Conservation (phyloP, 2,113 vertebrate genomes). For the Cricetomys ansorgei region DNA sequence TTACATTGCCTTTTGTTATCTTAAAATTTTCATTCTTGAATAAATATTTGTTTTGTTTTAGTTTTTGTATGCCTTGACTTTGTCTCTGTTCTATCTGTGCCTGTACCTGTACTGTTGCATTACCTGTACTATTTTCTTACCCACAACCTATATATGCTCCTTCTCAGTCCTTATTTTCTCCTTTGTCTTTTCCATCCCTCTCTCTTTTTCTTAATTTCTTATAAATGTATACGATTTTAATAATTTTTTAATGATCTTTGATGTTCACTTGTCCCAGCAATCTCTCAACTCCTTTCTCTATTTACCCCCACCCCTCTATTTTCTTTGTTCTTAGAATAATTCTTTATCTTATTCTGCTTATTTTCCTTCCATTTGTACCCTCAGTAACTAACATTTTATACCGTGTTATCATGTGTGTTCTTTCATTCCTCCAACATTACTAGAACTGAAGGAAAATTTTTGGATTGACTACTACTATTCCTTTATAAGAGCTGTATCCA, state of each 20-base stretch:
- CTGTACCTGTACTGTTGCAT: background rate
- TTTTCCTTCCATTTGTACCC: background rate
- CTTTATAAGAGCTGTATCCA: background rate
- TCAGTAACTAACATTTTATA: background rate
- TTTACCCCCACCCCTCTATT: background rate
- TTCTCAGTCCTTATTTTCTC: background rate
- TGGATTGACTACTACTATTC: background rate
- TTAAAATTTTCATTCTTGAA: background rate
- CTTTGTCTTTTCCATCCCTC: background rate
- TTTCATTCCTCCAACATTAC: background rate
- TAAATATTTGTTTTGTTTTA: background rate
- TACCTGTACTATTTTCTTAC: background rate
- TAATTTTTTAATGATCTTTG: background rate
- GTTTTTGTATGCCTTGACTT: background rate
- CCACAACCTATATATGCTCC: background rate
- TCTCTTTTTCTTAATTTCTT: background rate
- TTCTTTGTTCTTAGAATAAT: background rate
- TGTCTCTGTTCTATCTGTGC: background rate
- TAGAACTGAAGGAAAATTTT: background rate
- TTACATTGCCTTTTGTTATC: background rate
- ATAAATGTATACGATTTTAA: background rate
- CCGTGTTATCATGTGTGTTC: background rate
- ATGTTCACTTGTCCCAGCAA: background rate
- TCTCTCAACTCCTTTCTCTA: background rate
- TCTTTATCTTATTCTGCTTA: background rate